These are phyloP conservation scores for Yponomeuta plumbellus DNA, from an alignment of 2,888 invertebrate genomes.

Conservation along the genomic window DNA sequence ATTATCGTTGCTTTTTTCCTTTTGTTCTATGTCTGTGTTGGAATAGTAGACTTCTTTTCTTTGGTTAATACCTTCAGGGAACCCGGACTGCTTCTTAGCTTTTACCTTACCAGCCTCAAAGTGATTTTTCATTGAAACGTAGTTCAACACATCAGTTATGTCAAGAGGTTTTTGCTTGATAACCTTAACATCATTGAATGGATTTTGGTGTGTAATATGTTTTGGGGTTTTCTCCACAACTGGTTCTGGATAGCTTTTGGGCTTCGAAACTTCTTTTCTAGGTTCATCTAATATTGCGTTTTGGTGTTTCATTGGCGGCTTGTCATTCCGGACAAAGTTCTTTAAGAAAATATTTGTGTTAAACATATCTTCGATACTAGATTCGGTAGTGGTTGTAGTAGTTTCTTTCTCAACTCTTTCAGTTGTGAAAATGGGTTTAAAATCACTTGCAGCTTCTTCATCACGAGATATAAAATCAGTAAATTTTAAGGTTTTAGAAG, in stretches of 20 bases:
- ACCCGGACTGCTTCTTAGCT: constrained; percentile 37
- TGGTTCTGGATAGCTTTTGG: constrained; percentile 26
- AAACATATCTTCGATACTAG: constrained; percentile 39
- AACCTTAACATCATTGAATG: constrained; percentile 42
- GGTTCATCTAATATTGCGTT: constrained; percentile 25
- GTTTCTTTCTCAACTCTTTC: constrained; percentile 24
- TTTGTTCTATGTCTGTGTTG: constrained; percentile 17
- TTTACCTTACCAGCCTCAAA: constrained; percentile 60
- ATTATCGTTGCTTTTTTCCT: neutral
- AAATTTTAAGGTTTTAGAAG: constrained; percentile 29
- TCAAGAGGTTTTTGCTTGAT: constrained; percentile 48
- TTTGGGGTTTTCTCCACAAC: constrained; percentile 46
- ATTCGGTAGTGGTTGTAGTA: constrained; percentile 37
- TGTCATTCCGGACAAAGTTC: constrained; percentile 41
- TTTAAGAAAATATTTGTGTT: constrained; percentile 58
- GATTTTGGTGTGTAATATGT: constrained; percentile 36
- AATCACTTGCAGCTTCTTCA: constrained; percentile 34
- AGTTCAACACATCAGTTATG: constrained; percentile 54
- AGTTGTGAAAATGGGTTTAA: constrained; percentile 36
- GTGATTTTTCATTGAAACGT: constrained; percentile 51
- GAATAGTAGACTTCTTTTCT: constrained; percentile 36
- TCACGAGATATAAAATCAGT: constrained; percentile 32
- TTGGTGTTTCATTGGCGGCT: constrained; percentile 23
- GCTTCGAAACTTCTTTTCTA: constrained; percentile 23
- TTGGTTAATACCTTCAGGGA: constrained; percentile 27